Percentiles rank a stretch among this genome's conserved stretches.
These are phyloP conservation scores for Astropecten irregularis DNA, from an alignment of 53 echinoderm and acorn worm species.

Conservation along the genomic window DNA sequence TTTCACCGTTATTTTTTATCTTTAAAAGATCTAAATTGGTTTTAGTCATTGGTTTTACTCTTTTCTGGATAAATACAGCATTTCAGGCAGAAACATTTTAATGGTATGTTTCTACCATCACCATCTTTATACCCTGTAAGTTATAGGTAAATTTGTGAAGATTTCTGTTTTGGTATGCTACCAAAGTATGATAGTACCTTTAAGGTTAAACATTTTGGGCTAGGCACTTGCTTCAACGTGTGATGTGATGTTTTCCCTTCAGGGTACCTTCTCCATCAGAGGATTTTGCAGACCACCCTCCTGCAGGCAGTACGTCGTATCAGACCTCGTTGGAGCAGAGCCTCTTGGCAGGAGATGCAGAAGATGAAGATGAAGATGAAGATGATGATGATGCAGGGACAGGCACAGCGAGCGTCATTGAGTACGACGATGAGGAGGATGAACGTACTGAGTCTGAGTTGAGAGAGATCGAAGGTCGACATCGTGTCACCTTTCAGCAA, in stretches of 20 bases:
- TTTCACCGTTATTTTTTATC: too few species aligned
- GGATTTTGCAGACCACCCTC: conserved; percentile 8
- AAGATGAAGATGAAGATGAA: conserved; percentile 54
- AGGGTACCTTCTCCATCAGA: conserved; percentile 41
- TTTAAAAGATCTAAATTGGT: too few species aligned
- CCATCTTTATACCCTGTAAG: too few species aligned
- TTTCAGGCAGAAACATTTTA: too few species aligned
- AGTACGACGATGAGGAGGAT: conserved; percentile 73
- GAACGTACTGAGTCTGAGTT: conserved; percentile 85
- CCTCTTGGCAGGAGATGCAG: conserved; percentile 45
- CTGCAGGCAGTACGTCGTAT: background rate
- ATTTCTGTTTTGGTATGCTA: too few species aligned
- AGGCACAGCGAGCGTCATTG: conserved; percentile 69
- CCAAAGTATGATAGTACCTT: too few species aligned
- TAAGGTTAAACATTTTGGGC: too few species aligned
- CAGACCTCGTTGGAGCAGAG: conserved; percentile 37
- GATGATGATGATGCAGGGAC: conserved; percentile 63
- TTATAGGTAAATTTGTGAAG: too few species aligned
- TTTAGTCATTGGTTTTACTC: too few species aligned
- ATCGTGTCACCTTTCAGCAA: conserved; percentile 90
- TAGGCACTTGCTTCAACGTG: too few species aligned
- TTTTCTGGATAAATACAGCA: too few species aligned
- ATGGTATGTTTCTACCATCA: too few species aligned
- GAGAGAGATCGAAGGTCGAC: conserved; percentile 82
- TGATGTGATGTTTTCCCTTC: background rate